Percentiles rank a stretch among this genome's conserved stretches.
Evolutionary conservation across 1,140 invertebrate species (phyloP).

Genomic region (Lasioglossum baleicum): DNA sequence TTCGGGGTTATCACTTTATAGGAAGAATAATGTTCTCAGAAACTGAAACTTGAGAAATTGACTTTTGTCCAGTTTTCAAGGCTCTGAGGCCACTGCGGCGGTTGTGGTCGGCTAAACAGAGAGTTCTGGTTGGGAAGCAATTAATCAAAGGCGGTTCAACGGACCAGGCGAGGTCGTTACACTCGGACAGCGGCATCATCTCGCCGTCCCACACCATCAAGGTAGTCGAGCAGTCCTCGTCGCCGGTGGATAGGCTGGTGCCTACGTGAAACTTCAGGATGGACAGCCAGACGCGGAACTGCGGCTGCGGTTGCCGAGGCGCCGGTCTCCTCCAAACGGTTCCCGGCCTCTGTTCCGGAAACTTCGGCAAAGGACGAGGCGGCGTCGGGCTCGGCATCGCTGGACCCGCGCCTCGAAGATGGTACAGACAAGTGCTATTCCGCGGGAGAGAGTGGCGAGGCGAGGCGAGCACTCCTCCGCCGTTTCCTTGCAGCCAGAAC

Average conservation of each 20-base stretch:
- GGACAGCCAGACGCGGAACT: slow-evolving; percentile 92
- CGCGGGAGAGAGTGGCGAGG: slow-evolving; percentile 90
- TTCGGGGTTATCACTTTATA: no score
- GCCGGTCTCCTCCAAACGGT: slow-evolving; percentile 81
- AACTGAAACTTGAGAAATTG: no score
- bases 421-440: slow-evolving; percentile 92
- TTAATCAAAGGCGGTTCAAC: slow-evolving; percentile 43
- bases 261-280: slow-evolving; percentile 91
- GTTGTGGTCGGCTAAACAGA: no score
- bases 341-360: slow-evolving; percentile 82
- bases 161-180: slow-evolving; percentile 90
- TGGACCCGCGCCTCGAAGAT: slow-evolving; percentile 84
- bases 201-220: slow-evolving; percentile 92
- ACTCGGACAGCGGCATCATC: slow-evolving; percentile 87
- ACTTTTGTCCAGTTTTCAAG: no score
- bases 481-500: slow-evolving; percentile 90
- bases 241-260: slow-evolving; percentile 79
- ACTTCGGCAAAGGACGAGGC: slow-evolving; percentile 82
- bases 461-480: slow-evolving; percentile 88
- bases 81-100: no score
- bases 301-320: slow-evolving; percentile 81
- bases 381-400: slow-evolving; percentile 81
- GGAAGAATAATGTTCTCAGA: no score
- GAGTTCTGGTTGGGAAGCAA: background rate
- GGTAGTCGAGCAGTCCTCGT: slow-evolving; percentile 88